Evolutionary conservation across 2,113 vertebrate genomes (phyloP), one percentile per base, ranked within the genome.

Genomic region (Regulus satrapa): DNA sequence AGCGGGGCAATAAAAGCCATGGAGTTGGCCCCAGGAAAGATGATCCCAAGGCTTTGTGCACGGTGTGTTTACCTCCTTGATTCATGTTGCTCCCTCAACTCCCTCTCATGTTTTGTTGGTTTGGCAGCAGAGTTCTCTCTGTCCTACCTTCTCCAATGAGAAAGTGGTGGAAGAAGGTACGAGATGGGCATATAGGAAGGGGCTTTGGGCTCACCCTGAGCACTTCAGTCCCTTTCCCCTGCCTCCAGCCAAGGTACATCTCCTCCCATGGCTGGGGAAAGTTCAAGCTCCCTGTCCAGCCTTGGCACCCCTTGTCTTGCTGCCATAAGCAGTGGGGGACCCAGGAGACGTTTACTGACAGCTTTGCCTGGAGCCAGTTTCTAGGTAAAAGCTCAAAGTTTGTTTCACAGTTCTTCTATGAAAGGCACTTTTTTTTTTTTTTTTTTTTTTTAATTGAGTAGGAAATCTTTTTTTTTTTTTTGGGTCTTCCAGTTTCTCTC

Each of bases 361-460:
- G 71, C 49, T 74, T 85, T 82, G 85, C 49, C 75, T 69, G 49
- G 43, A 63, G 64, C 49, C 7, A 1, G 14, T 85, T 96, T 93
- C 85, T 85, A 38, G 85, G 82, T 89, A 51, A 96, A 96, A 95
- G 58, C 90, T 93, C 75, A 55, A 67, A 40, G 28, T 46, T 91
- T 72, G 10, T 82, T 88, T 79, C 43, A 68, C 23, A 54, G 18
- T 9, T 90, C 16, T 7, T 26, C 6, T 62, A 10, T 38, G 51
- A 91, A 73, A 72, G 11, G 6, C 4, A 4, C 2, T 19, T 40
- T 18, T 59, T 63, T 26, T 5, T 7, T 34, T 32, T 21, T 43
- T 85, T 3, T 29, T 31, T 34, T 20, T 45, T 66, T 24, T 4
- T 9, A n/a, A n/a, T 40, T 20, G 32, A 54, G 14, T 34, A 52